Evolutionary conservation across 2,113 vertebrate species (phyloP), one percentile per base, ranked within the genome.

Genomic region (Chaetura pelagica): DNA sequence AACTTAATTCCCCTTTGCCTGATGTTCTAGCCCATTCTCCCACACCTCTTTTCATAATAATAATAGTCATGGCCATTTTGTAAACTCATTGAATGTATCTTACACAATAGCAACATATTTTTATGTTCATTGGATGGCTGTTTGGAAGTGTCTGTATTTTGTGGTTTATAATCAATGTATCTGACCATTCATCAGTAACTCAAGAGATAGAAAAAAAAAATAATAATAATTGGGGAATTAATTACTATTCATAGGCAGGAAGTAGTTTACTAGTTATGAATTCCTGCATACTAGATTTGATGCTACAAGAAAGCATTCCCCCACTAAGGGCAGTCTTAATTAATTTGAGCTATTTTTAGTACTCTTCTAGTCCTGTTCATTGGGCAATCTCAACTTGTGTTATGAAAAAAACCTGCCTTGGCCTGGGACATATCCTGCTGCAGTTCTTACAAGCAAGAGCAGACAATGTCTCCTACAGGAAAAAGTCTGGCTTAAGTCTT

Each of bases 151-250:
- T 84, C 7, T 8, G 38, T 73, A 61, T 88, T 85, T 86, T 88
- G 94, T 90, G 86, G 95, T 96, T 87, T 92, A 51, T 71, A 94
- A 93, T 95, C 93, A 96, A 88, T 96, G 68, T 38, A 87, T 73
- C 69, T 94, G 79, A 68, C 48, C 72, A 75, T 88, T 97, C 34
- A 81, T 81, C 89, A 94, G 38, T 8, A 22, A 82, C 63, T 84
- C 75, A 63, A 63, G 84, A 93, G 78, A 88, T 20, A 73, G 38
- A 38, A 38, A 38, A 54, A 89, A 83, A 94, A 95, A 95, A 86
- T 85, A 94, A 94, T 93, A 94, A 90, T 67, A 96, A 93, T 88
- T 68, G 27, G 38, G 54, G 27, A 90, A 97, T 90, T 87, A 95
- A 91, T 96, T 94, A 58, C 40, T 18, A 77, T 63, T 81, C 29